These are phyloP conservation scores for Lutjanus argentimaculatus DNA, from an alignment of 2,797 vertebrate genomes.

Conservation along the genomic window DNA sequence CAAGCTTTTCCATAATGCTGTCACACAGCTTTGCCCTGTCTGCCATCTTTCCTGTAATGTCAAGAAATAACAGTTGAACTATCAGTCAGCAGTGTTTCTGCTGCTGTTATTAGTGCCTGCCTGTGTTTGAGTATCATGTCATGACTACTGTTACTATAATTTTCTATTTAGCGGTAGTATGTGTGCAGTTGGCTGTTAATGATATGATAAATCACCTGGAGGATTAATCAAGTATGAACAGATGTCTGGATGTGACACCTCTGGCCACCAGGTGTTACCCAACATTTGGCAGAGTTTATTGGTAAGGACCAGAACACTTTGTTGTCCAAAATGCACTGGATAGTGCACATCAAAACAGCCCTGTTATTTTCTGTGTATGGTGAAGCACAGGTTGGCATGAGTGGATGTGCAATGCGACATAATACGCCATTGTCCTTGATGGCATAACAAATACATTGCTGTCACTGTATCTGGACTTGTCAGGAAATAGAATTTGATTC, in stretches of 20 bases:
- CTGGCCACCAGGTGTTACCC: slow-evolving; percentile 45
- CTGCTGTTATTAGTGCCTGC: background rate
- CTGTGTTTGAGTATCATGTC: background rate
- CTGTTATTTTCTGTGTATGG: background rate
- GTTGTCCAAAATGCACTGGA: slow-evolving; percentile 37
- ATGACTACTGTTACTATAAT: background rate
- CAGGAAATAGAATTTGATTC: no score
- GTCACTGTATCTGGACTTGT: background rate
- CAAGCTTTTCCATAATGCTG: background rate
- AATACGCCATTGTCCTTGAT: background rate
- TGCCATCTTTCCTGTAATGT: background rate
- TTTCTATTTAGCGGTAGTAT: background rate
- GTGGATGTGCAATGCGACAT: background rate
- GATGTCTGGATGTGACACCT: slow-evolving; percentile 53
- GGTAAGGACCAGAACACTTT: slow-evolving; percentile 29
- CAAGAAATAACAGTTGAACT: slow-evolving; percentile 8
- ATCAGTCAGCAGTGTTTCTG: background rate
- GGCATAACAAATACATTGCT: background rate
- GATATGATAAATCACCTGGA: slow-evolving; percentile 54
- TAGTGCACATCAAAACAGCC: background rate
- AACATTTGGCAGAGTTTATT: slow-evolving; percentile 42
- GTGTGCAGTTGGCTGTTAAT: slow-evolving; percentile 36
- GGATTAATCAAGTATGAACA: slow-evolving; percentile 51
- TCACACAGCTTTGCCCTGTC: background rate
- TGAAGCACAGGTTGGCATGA: background rate